Conservation (phyloP, 2,797 vertebrate species). For the Gymnodraco acuticeps region DNA sequence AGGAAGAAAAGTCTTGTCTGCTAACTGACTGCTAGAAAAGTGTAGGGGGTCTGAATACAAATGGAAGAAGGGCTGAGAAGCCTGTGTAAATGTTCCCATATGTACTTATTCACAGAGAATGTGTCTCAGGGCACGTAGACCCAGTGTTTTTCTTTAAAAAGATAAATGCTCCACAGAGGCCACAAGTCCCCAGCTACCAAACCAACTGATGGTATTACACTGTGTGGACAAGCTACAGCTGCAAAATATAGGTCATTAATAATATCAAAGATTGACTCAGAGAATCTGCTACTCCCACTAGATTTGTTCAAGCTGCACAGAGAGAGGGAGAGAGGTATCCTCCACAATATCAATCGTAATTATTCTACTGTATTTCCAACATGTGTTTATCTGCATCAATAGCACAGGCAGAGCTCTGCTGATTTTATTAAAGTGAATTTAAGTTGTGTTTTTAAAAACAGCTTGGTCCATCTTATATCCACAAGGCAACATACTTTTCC, state of each 20-base stretch:
- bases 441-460: background rate
- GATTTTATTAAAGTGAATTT: slow-evolving; percentile 2
- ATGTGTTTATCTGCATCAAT: slow-evolving; percentile 11
- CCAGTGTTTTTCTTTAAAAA: slow-evolving; percentile 35
- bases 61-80: slow-evolving; percentile 9
- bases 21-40: too few relatives aligned
- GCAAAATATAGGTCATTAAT: slow-evolving; percentile 73
- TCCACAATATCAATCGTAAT: slow-evolving; percentile 6
- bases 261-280: slow-evolving; percentile 61
- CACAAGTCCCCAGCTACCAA: slow-evolving; percentile 50
- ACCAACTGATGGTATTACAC: slow-evolving; percentile 34
- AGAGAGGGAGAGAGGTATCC: background rate
- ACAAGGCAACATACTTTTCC: background rate
- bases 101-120: slow-evolving; percentile 33
- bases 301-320: slow-evolving; percentile 30
- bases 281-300: slow-evolving; percentile 50
- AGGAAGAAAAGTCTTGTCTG: too few relatives aligned
- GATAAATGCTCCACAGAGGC: slow-evolving; percentile 51
- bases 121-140: slow-evolving; percentile 61
- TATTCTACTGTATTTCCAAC: slow-evolving; percentile 20
- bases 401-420: background rate
- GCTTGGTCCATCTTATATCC: background rate
- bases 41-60: too few relatives aligned
- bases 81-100: slow-evolving; percentile 35
- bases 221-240: slow-evolving; percentile 57